A percentile compares a stretch with the other conserved stretches of the same genome.
phyloP scores from a whole-genome alignment of 1,140 invertebrate species.

The Helicoverpa zea region DNA sequence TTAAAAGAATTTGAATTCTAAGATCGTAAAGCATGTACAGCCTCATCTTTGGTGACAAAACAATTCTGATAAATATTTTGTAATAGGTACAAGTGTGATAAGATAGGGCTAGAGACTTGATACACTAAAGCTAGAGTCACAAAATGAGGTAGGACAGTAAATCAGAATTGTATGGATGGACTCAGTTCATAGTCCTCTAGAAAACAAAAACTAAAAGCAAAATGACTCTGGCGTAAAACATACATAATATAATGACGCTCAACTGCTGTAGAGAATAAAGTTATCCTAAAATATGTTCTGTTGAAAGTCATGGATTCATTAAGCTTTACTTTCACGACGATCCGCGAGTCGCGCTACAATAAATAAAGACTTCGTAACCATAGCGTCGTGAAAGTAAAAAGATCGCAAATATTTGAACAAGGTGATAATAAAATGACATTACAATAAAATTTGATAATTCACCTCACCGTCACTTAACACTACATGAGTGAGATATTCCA shows the following conservation, averaged over 20 bases:
- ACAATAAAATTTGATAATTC: constrained; percentile 26
- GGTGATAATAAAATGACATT: constrained; percentile 15
- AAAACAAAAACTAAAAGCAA: constrained; percentile 45
- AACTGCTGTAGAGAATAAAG: constrained; percentile 18
- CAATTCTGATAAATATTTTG: constrained; percentile 70
- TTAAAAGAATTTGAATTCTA: constrained; percentile 42
- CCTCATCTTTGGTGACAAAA: constrained; percentile 82
- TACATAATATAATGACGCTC: constrained; percentile 23
- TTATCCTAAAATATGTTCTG: constrained; percentile 38
- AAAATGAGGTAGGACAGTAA: constrained; percentile 85
- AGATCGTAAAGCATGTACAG: constrained; percentile 65
- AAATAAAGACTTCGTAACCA: constrained; percentile 28
- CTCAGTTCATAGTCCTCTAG: constrained; percentile 59
- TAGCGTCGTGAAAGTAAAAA: constrained; percentile 17
- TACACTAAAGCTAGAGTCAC: constrained; percentile 78
- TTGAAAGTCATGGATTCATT: constrained; percentile 47
- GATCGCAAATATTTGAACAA: neutral
- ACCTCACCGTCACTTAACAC: constrained; percentile 29
- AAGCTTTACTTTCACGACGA: constrained; percentile 25
- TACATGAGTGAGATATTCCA: constrained; percentile 64
- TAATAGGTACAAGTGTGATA: constrained; percentile 58
- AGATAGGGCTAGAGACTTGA: constrained; percentile 60
- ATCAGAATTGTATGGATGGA: constrained; percentile 80
- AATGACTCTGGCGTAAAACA: constrained; percentile 37
- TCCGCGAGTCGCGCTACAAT: constrained; percentile 4